Evolutionary conservation across 2,888 invertebrate species (phyloP).

Genomic region (Cyclophora albipunctata): DNA sequence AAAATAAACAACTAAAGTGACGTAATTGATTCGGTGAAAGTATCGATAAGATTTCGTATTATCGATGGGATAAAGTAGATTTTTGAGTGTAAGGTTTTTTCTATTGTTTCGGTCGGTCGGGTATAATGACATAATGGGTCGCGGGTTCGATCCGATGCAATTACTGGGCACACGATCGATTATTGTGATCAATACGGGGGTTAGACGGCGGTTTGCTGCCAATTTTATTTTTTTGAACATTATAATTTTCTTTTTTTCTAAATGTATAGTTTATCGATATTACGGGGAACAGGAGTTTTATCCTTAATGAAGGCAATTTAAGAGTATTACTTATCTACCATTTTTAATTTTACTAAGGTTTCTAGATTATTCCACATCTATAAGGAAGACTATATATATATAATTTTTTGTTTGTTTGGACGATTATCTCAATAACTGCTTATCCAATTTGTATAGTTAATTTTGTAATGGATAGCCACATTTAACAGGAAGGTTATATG

Average conservation of each 20-base stretch:
- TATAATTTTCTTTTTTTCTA: conserved; percentile 57
- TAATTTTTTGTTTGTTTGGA: too few species aligned
- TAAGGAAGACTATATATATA: too few species aligned
- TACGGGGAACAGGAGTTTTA: not conserved
- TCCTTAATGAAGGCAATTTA: too few species aligned
- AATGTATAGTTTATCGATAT: conserved; percentile 50
- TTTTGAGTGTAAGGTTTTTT: conserved; percentile 21
- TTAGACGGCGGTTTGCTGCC: conserved; percentile 71
- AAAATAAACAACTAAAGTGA: conserved; percentile 13
- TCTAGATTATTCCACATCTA: too few species aligned
- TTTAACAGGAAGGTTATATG: too few species aligned
- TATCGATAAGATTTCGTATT: conserved; percentile 12
- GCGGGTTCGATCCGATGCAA: conserved; percentile 67
- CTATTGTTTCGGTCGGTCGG: conserved; percentile 66
- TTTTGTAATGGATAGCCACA: too few species aligned
- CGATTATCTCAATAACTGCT: too few species aligned
- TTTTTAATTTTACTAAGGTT: too few species aligned
- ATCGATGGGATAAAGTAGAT: conserved; percentile 12
- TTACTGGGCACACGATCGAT: conserved; percentile 75
- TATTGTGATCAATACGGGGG: conserved; percentile 75
- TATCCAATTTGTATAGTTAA: too few species aligned
- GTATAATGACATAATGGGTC: conserved; percentile 74
- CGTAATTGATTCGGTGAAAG: conserved; percentile 14
- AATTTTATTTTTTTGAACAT: conserved; percentile 66
- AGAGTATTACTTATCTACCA: too few species aligned